Conservation (phyloP, 2,113 vertebrate species). For the Calonectris borealis region DNA sequence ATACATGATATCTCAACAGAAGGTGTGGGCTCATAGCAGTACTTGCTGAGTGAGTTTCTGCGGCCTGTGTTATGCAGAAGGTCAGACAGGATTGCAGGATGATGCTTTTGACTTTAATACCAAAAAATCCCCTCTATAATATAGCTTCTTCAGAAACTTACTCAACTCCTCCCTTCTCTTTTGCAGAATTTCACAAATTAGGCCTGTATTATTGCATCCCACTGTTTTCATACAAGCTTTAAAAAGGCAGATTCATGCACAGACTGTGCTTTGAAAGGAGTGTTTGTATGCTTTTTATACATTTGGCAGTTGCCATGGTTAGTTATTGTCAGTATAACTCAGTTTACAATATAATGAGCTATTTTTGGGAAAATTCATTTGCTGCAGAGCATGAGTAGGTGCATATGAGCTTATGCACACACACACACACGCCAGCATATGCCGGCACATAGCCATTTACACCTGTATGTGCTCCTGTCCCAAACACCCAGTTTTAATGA, state of each 20-base stretch:
- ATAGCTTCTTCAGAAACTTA: neutral
- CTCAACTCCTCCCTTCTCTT: neutral
- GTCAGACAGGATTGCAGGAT: neutral
- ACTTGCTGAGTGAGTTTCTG: neutral
- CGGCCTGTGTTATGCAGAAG: neutral
- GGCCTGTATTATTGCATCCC: neutral
- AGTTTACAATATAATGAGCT: neutral
- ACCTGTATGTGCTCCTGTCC: neutral
- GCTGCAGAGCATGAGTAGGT: neutral
- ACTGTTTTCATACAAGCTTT: constrained; percentile 21
- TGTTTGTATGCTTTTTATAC: constrained; percentile 1
- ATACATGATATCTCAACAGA: neutral
- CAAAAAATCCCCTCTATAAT: neutral
- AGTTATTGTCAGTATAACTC: constrained; percentile 16
- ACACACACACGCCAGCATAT: fast-evolving
- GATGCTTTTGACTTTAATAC: neutral
- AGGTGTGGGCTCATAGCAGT: neutral
- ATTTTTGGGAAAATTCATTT: constrained; percentile 26
- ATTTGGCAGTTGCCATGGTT: constrained; percentile 18
- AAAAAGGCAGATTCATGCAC: constrained; percentile 17
- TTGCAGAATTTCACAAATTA: constrained; percentile 6
- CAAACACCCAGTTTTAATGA: neutral
- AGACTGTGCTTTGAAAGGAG: constrained; percentile 11
- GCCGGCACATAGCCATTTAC: neutral
- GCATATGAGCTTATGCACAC: neutral